Percentiles rank a stretch among this genome's conserved stretches.
These are phyloP conservation scores for Pholis gunnellus DNA, from an alignment of 2,113 vertebrate genomes.

Conservation along the genomic window DNA sequence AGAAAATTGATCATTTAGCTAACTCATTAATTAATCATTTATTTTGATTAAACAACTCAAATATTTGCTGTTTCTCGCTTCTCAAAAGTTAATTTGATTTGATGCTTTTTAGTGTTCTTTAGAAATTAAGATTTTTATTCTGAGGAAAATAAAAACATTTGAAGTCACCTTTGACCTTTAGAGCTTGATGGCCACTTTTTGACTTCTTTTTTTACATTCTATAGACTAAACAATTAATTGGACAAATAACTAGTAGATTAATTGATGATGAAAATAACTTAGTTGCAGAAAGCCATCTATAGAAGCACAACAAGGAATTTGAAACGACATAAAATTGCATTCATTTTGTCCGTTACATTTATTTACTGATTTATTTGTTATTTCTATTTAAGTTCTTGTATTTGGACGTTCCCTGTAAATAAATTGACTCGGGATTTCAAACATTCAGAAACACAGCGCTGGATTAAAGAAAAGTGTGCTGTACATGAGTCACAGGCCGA, in stretches of 20 bases:
- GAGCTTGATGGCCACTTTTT: not conserved
- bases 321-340: not conserved
- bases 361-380: not conserved
- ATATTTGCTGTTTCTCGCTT: not conserved
- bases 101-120: not conserved
- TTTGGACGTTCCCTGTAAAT: not conserved
- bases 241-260: not conserved
- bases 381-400: not conserved
- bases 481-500: not conserved
- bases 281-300: not conserved
- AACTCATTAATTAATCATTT: too few species aligned
- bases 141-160: not conserved
- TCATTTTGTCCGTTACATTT: not conserved
- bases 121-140: not conserved
- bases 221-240: not conserved
- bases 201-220: not conserved
- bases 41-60: not conserved
- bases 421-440: not conserved
- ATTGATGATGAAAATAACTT: not conserved
- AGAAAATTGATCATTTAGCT: not conserved
- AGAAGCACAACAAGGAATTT: not conserved
- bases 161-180: not conserved
- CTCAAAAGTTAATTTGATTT: not conserved
- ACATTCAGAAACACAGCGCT: not conserved
- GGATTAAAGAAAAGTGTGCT: constrained; percentile 4